Evolutionary conservation across 2,113 vertebrate genomes (phyloP).

Genomic region (Bucco capensis): DNA sequence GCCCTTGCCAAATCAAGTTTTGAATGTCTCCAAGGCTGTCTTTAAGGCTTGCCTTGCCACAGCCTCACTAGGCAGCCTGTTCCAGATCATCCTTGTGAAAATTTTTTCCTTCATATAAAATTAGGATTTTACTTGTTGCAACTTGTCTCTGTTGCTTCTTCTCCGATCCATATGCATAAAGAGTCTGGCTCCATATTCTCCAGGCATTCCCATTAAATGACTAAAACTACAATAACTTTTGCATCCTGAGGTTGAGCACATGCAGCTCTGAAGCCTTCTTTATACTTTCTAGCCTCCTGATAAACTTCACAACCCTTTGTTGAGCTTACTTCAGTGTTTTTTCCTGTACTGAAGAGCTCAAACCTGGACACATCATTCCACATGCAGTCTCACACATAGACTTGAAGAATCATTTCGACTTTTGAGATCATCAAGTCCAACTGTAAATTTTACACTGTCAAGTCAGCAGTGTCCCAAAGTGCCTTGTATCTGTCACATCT

Average conservation of each 20-base stretch:
- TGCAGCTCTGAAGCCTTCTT: background rate
- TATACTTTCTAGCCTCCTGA: background rate
- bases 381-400: background rate
- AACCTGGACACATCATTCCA: background rate
- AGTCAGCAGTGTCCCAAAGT: background rate
- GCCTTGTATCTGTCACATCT: background rate
- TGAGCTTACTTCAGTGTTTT: background rate
- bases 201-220: background rate
- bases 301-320: background rate
- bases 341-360: background rate
- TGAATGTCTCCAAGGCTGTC: background rate
- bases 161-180: background rate
- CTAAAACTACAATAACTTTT: background rate
- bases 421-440: background rate
- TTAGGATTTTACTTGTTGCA: background rate
- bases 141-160: background rate
- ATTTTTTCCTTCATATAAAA: background rate
- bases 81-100: background rate
- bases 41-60: background rate
- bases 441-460: background rate
- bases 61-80: background rate
- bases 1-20: background rate
- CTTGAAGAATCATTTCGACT: background rate
- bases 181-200: background rate
- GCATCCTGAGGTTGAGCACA: background rate